Conservation (phyloP, 2,888 invertebrate genomes). For the Mycalesis mineus region DNA sequence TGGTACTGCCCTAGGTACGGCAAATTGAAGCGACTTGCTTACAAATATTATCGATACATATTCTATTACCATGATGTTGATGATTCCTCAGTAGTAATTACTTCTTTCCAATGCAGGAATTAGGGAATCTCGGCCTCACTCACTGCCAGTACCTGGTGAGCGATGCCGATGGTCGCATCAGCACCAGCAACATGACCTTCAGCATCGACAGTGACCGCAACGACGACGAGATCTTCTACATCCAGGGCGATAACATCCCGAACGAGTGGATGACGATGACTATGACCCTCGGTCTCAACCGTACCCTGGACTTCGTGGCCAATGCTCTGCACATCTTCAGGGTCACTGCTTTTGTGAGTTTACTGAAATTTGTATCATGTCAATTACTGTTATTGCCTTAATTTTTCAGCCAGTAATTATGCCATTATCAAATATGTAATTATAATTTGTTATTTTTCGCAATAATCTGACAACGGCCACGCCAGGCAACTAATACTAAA, state of each 20-base stretch:
- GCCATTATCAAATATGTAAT: too few species aligned
- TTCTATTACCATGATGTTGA: too few species aligned
- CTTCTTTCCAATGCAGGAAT: constrained; percentile 49
- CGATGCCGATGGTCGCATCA: constrained; percentile 64
- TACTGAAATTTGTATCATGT: too few species aligned
- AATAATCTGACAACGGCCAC: too few species aligned
- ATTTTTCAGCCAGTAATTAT: too few species aligned
- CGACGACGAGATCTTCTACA: constrained; percentile 56
- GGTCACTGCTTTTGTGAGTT: constrained; percentile 73
- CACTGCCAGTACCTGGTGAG: constrained; percentile 58
- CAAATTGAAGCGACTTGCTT: too few species aligned
- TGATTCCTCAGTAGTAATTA: too few species aligned
- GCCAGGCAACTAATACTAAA: too few species aligned
- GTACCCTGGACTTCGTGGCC: constrained; percentile 61
- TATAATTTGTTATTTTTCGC: too few species aligned
- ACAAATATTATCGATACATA: too few species aligned
- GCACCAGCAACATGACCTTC: constrained; percentile 62
- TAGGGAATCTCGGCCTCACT: constrained; percentile 51
- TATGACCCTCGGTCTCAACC: constrained; percentile 50
- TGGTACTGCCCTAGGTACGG: too few species aligned
- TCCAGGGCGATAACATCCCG: constrained; percentile 43
- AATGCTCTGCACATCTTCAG: constrained; percentile 76
- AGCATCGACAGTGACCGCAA: constrained; percentile 54
- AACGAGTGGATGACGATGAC: constrained; percentile 50
- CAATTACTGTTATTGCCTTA: too few species aligned